Base-by-base conservation (phyloP, 2,888 invertebrate genomes). In the Hanleya hanleyi region DNA sequence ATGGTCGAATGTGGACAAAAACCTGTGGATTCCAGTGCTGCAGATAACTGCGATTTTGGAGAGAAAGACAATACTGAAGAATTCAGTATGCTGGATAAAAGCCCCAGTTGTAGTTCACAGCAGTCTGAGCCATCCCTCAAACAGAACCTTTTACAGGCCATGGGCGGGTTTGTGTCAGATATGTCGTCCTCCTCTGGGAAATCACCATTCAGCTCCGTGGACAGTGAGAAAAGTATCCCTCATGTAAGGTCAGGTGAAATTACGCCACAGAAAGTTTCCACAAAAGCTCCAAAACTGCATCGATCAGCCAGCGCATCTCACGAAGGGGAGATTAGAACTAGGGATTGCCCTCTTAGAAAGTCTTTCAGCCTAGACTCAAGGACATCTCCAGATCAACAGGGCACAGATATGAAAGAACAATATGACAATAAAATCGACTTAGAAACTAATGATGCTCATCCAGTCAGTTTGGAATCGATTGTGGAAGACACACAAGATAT, bases 401-500 rank as follows among this genome's bases (percentile, higher is more conserved):
- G 22, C 15, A 22, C 22, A 7, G 18, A 22, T 15, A 26, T 57
- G 22, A 26, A 15, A 15, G 26, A 22, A 1, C 22, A 3, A 22
- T n/a, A n/a, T n/a, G n/a, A n/a, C n/a, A n/a, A n/a, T n/a, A n/a
- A n/a, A n/a, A n/a, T n/a, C n/a, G n/a, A n/a, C n/a, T n/a, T n/a
- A n/a, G n/a, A n/a, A n/a, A n/a, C n/a, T n/a, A n/a, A n/a, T n/a
- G n/a, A n/a, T n/a, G n/a, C n/a, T n/a, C n/a, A n/a, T n/a, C n/a
- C n/a, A n/a, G 32, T 57, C 22, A 22, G 29, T 26, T 15, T 57
- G 57, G 57, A 57, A 29, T 57, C 57, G 12, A 15, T 57, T 22
- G 57, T 57, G 22, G 57, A 57, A 57, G 57, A 57, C 2, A 57
- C 57, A 57, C 57, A 57, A 9, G 57, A 57, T 57, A 29, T 57